Percentiles rank a stretch among this genome's conserved stretches.
Conservation (phyloP, 2,113 vertebrate species). For the Mohoua ochrocephala region DNA sequence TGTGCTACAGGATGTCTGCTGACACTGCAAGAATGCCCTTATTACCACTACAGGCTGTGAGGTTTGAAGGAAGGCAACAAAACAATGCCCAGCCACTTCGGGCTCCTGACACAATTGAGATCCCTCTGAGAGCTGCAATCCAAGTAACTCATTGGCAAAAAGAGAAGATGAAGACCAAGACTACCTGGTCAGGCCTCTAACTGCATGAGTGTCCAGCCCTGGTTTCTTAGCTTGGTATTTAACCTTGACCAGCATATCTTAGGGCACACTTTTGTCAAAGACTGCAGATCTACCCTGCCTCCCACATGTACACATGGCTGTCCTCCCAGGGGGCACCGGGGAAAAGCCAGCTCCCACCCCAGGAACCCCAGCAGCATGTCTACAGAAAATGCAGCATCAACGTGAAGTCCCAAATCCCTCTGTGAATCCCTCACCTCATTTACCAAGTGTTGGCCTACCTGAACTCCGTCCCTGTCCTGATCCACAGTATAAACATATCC, state of each 20-base stretch:
- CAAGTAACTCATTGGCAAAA: background rate
- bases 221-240: background rate
- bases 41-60: background rate
- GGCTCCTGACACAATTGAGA: background rate
- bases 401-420: background rate
- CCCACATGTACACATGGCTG: fast-evolving
- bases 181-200: background rate
- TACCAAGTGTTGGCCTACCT: background rate
- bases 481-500: fast-evolving
- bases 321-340: fast-evolving
- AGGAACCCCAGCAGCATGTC: background rate
- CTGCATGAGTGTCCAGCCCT: background rate
- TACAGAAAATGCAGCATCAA: background rate
- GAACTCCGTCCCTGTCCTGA: background rate
- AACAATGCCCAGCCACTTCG: background rate
- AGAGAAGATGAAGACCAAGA: background rate
- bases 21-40: background rate
- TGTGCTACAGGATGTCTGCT: background rate
- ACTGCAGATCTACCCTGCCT: too few species aligned
- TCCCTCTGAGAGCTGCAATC: background rate
- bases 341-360: background rate
- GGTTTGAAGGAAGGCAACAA: background rate
- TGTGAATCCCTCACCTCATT: background rate
- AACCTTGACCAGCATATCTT: background rate
- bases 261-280: fast-evolving